Evolutionary conservation across 37 sponge, comb jelly and placozoan species (phyloP).

Genomic region (Diacarnus erythraeanus): DNA sequence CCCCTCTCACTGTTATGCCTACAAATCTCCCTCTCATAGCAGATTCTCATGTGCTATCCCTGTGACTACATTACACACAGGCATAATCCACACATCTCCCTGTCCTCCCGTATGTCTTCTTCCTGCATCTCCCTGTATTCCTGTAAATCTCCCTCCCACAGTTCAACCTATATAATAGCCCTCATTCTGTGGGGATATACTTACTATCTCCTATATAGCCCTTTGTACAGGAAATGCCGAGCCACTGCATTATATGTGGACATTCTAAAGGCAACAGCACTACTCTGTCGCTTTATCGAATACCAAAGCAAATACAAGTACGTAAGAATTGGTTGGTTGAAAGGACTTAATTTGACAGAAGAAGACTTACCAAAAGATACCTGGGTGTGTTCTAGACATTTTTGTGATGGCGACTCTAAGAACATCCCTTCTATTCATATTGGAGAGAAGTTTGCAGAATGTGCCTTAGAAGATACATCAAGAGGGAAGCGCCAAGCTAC

Average conservation of each 20-base stretch:
- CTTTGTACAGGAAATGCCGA: too few relatives aligned
- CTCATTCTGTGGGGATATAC: too few relatives aligned
- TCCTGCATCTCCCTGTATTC: too few relatives aligned
- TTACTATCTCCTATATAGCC: too few relatives aligned
- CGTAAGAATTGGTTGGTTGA: background rate
- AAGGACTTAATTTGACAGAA: background rate
- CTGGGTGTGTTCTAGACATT: background rate
- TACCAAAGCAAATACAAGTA: background rate
- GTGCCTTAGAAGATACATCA: background rate
- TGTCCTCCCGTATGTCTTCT: too few relatives aligned
- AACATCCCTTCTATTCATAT: slow-evolving; percentile 8
- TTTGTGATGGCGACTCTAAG: background rate
- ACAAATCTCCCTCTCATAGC: too few relatives aligned
- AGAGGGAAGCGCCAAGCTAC: slow-evolving; percentile 5
- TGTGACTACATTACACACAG: too few relatives aligned
- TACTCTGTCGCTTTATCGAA: background rate
- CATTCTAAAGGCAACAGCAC: background rate
- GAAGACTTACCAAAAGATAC: background rate
- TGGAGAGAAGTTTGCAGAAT: slow-evolving; percentile 8
- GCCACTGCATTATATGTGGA: slow-evolving; percentile 1
- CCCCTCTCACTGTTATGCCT: too few relatives aligned
- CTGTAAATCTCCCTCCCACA: too few relatives aligned
- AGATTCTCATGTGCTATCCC: too few relatives aligned
- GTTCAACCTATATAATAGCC: too few relatives aligned
- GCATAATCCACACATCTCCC: too few relatives aligned